Percentiles rank a stretch among this genome's conserved stretches.
phyloP scores from a whole-genome alignment of 2,888 invertebrate genomes.

The Eupithecia centaureata region DNA sequence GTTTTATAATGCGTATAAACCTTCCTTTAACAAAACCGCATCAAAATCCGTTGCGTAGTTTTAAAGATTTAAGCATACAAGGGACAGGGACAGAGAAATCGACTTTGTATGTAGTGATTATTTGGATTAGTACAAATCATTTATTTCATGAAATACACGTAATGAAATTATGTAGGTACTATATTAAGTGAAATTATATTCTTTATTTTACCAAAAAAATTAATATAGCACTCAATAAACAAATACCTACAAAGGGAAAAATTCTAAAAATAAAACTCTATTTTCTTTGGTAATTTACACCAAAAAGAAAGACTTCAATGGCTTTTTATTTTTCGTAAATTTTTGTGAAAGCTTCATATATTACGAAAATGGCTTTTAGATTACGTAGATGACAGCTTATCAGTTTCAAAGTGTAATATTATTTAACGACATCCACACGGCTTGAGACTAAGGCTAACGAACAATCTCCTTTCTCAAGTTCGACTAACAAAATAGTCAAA shows the following conservation, averaged over 20 bases:
- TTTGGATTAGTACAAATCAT: too few species aligned
- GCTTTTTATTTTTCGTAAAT: background rate
- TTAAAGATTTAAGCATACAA: too few species aligned
- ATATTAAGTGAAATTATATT: background rate
- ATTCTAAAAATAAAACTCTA: background rate
- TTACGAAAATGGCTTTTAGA: slow-evolving; percentile 11
- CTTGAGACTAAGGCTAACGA: background rate
- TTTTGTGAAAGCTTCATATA: slow-evolving; percentile 2
- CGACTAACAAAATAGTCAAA: background rate
- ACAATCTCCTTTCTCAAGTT: background rate
- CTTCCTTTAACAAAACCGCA: too few species aligned
- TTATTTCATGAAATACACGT: too few species aligned
- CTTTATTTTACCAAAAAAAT: background rate
- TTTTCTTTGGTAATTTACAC: too few species aligned
- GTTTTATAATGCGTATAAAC: too few species aligned
- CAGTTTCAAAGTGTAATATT: background rate
- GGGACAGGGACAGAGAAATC: too few species aligned
- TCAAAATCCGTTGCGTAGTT: too few species aligned
- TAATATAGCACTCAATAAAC: accelerated
- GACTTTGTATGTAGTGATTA: too few species aligned
- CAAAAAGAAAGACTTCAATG: background rate
- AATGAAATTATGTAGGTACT: too few species aligned
- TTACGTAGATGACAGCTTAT: slow-evolving; percentile 9
- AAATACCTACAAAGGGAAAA: background rate
- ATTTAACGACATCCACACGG: background rate